phyloP scores from a whole-genome alignment of 2,797 vertebrate species.

The Acanthopagrus latus region DNA sequence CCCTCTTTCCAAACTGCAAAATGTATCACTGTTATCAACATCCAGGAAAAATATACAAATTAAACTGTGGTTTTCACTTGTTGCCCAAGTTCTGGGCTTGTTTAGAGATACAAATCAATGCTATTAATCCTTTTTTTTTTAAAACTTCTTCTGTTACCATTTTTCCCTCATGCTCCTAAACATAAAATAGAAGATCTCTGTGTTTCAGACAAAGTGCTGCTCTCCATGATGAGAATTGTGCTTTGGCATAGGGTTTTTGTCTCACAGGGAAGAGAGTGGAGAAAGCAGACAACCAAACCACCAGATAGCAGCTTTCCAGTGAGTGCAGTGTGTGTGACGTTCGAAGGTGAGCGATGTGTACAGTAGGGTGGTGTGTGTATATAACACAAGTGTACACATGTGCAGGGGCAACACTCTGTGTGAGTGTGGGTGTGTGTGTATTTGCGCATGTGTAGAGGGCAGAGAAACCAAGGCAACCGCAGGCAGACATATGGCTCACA shows the following conservation, averaged over 20 bases:
- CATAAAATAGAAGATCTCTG: slow-evolving; percentile 37
- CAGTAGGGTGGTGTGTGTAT: slow-evolving; percentile 1
- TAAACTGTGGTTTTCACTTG: slow-evolving; percentile 51
- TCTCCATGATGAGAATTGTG: slow-evolving; percentile 38
- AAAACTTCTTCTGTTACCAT: neutral
- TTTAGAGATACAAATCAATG: slow-evolving; percentile 60
- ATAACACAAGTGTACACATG: slow-evolving; percentile 37
- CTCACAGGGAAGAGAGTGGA: slow-evolving; percentile 29
- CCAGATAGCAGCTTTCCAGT: slow-evolving; percentile 27
- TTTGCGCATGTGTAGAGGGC: slow-evolving; percentile 46
- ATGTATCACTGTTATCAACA: slow-evolving; percentile 61
- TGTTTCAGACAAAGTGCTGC: slow-evolving; percentile 38
- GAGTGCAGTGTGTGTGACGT: slow-evolving; percentile 40
- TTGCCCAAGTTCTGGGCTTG: slow-evolving; percentile 47
- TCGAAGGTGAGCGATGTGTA: slow-evolving; percentile 49
- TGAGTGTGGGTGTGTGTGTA: slow-evolving; percentile 31
- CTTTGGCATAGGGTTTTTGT: slow-evolving; percentile 39
- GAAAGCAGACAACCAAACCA: slow-evolving; percentile 56
- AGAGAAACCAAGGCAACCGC: slow-evolving; percentile 65
- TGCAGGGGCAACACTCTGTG: slow-evolving; percentile 35
- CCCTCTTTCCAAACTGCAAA: slow-evolving; percentile 62
- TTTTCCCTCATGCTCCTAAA: slow-evolving; percentile 33
- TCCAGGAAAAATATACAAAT: slow-evolving; percentile 67
- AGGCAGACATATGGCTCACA: slow-evolving; percentile 75
- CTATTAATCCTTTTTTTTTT: slow-evolving; percentile 49